These are phyloP conservation scores for Molossus molossus DNA, from an alignment of 2,797 vertebrate species.

Conservation along the genomic window DNA sequence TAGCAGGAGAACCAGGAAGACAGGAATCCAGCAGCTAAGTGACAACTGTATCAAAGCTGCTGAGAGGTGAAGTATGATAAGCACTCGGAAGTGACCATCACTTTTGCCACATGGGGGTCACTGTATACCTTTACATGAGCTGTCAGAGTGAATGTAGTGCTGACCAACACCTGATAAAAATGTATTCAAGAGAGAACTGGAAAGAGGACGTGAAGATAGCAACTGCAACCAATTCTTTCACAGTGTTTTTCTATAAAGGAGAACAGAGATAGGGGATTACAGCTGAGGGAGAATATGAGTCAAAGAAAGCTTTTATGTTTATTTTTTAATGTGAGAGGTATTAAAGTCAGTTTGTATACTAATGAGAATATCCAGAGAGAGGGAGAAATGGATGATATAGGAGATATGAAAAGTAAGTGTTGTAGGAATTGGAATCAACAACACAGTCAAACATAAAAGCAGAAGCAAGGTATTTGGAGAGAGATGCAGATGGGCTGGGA, in stretches of 20 bases:
- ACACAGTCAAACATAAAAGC: not conserved
- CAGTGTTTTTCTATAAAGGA: not conserved
- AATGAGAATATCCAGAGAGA: not conserved
- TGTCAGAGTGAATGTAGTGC: not conserved
- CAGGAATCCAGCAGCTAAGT: not conserved
- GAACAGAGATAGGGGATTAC: not conserved
- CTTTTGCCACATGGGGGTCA: not conserved
- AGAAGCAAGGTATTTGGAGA: not conserved
- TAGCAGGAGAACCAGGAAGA: not conserved
- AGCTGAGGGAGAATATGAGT: not conserved
- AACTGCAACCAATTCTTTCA: not conserved
- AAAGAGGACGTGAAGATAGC: not conserved
- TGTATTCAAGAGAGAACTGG: not conserved
- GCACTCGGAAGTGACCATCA: not conserved
- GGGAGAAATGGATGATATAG: not conserved
- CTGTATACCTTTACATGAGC: not conserved
- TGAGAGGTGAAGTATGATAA: not conserved
- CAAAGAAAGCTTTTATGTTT: slow-evolving; percentile 6
- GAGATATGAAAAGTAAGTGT: not conserved
- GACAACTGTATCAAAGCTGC: not conserved
- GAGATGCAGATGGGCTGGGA: not conserved
- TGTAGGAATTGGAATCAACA: not conserved
- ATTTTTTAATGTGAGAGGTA: not conserved
- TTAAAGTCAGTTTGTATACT: not conserved
- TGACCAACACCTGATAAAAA: not conserved